A percentile compares a stretch with the other conserved stretches of the same genome.
These are phyloP conservation scores for Crocallis elinguaria DNA, from an alignment of 2,888 invertebrate species.

Conservation along the genomic window DNA sequence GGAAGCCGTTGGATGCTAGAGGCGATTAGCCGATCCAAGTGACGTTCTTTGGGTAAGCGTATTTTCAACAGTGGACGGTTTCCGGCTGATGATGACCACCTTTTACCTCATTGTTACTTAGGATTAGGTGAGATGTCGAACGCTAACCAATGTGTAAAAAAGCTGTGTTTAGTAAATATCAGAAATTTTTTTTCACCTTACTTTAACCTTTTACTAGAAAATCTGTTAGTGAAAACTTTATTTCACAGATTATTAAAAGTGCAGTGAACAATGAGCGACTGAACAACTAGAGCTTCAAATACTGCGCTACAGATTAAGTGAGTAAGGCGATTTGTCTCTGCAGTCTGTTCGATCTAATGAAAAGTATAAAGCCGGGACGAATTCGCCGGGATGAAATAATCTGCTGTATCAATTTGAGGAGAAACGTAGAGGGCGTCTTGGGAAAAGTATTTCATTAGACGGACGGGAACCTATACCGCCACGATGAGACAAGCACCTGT, in stretches of 20 bases:
- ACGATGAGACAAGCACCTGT: constrained; percentile 41
- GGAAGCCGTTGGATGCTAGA: too few species aligned
- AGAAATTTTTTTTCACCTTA: too few species aligned
- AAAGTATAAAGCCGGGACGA: constrained; percentile 70
- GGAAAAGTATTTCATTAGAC: constrained; percentile 76
- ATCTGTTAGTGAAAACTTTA: too few species aligned
- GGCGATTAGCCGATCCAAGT: too few species aligned
- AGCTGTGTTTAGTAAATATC: too few species aligned
- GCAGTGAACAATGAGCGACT: constrained; percentile 20
- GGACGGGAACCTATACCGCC: constrained; percentile 39
- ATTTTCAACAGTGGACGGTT: too few species aligned
- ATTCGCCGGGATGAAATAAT: constrained; percentile 72
- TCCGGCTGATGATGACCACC: too few species aligned
- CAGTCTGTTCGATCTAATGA: constrained; percentile 74
- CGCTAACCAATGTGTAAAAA: too few species aligned
- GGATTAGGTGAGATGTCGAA: too few species aligned
- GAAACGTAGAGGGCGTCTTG: constrained; percentile 61
- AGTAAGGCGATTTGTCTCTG: constrained; percentile 62
- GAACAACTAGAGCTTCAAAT: constrained; percentile 23
- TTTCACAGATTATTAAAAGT: not conserved
- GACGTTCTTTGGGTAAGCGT: too few species aligned
- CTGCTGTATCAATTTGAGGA: constrained; percentile 77
- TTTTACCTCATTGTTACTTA: too few species aligned
- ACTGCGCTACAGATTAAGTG: constrained; percentile 41
- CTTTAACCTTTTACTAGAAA: too few species aligned